A percentile compares a stretch with the other conserved stretches of the same genome.
phyloP scores from a whole-genome alignment of 2,888 invertebrate genomes.

The Geotrupes spiniger region DNA sequence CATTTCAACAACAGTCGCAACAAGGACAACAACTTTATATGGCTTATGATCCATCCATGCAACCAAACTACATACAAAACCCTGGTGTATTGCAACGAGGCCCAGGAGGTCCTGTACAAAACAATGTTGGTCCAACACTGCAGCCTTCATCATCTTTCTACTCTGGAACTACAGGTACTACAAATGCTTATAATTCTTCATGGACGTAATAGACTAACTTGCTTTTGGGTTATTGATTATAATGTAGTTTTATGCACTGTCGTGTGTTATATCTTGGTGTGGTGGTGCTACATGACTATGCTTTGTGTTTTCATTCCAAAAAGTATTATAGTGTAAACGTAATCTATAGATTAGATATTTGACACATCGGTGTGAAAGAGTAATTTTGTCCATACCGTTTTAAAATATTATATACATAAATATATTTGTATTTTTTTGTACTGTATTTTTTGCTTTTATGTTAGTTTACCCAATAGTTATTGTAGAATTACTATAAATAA shows the following conservation, averaged over 20 bases:
- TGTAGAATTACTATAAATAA: conserved; percentile 17
- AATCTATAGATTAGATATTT: conserved; percentile 1
- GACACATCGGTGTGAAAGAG: background rate
- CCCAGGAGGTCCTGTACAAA: conserved; percentile 51
- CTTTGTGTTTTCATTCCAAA: conserved; percentile 4
- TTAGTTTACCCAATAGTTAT: conserved; percentile 8
- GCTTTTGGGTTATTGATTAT: conserved; percentile 19
- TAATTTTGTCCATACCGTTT: background rate
- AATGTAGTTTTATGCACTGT: conserved; percentile 14
- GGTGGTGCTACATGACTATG: conserved; percentile 10
- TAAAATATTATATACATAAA: background rate
- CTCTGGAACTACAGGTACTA: conserved; percentile 53
- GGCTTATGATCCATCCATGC: conserved; percentile 58
- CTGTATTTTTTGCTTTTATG: conserved; percentile 12
- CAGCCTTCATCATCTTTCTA: conserved; percentile 55
- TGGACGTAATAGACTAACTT: conserved; percentile 31
- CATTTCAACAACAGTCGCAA: conserved; percentile 57
- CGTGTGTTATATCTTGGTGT: conserved; percentile 8
- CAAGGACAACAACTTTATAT: conserved; percentile 57
- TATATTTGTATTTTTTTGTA: conserved; percentile 7
- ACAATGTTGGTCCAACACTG: conserved; percentile 51
- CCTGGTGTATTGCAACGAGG: conserved; percentile 64
- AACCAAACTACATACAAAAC: conserved; percentile 60
- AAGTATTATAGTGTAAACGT: conserved; percentile 4
- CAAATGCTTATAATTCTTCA: conserved; percentile 38